A percentile compares a stretch with the other conserved stretches of the same genome.
These are phyloP conservation scores for Montipora capricornis DNA, from an alignment of 64 coral and sea anemone genomes.

Conservation along the genomic window DNA sequence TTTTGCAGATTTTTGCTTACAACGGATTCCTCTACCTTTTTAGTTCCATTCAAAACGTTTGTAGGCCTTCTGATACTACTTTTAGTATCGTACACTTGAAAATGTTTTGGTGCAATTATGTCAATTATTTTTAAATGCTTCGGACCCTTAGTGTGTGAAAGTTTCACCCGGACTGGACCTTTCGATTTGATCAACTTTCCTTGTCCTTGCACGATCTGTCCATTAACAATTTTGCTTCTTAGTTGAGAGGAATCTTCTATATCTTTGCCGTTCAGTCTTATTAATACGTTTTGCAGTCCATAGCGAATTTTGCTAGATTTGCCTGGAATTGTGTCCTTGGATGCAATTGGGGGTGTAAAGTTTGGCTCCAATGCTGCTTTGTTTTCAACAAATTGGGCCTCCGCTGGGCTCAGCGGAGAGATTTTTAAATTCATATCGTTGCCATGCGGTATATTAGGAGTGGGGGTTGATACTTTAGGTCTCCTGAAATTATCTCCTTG, in stretches of 20 bases:
- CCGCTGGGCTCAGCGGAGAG: slow-evolving; percentile 62
- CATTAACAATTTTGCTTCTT: slow-evolving; percentile 81
- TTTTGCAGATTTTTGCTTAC: not conserved
- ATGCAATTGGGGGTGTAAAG: slow-evolving; percentile 53
- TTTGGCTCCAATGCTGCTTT: slow-evolving; percentile 52
- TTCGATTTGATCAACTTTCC: slow-evolving; percentile 92
- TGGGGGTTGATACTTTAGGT: not conserved
- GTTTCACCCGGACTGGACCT: slow-evolving; percentile 76
- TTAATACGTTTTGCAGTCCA: slow-evolving; percentile 72
- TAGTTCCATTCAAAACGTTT: not conserved
- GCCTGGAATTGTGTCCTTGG: slow-evolving; percentile 90
- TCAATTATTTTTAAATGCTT: slow-evolving; percentile 85
- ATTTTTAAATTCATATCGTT: slow-evolving; percentile 53
- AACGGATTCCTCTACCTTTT: not conserved
- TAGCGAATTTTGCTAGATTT: not conserved
- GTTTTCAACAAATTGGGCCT: slow-evolving; percentile 81
- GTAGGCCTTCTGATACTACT: slow-evolving; percentile 67
- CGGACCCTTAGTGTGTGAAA: slow-evolving; percentile 78
- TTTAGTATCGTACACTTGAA: slow-evolving; percentile 76
- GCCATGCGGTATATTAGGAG: not conserved
- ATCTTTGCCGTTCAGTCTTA: slow-evolving; percentile 84
- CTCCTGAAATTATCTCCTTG: slow-evolving; percentile 53
- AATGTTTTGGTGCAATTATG: slow-evolving; percentile 81
- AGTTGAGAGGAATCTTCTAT: slow-evolving; percentile 79
- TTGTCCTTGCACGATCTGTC: slow-evolving; percentile 78